Evolutionary conservation across 2,113 vertebrate species (phyloP).

Genomic region (Ramphastos sulfuratus): DNA sequence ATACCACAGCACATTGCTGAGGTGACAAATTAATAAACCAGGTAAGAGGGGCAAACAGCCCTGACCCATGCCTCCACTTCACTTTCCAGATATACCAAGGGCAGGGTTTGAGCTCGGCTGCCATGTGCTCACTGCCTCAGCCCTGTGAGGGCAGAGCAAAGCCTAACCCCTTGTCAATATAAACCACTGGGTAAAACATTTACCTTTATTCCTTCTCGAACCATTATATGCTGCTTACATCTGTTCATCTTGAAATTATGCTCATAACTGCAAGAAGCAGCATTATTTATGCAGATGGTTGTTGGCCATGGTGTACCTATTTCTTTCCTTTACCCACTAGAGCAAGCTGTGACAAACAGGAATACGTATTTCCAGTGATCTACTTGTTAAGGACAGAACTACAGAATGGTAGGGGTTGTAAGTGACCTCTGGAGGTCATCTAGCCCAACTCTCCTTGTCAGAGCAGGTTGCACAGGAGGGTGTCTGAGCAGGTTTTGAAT

Average conservation of each 20-base stretch:
- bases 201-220: background rate
- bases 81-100: background rate
- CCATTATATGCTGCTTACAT: background rate
- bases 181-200: background rate
- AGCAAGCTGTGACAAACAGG: background rate
- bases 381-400: background rate
- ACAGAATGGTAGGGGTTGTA: background rate
- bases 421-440: too few relatives aligned
- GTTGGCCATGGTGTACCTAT: background rate
- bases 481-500: too few relatives aligned
- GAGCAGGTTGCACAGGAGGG: too few relatives aligned
- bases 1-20: background rate
- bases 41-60: background rate
- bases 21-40: slow-evolving; percentile 36
- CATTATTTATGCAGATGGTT: background rate
- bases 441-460: too few relatives aligned
- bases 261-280: background rate
- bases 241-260: background rate
- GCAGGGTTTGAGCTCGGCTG: background rate
- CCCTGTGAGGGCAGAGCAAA: background rate
- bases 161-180: background rate
- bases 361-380: background rate
- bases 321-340: background rate
- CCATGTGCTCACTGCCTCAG: background rate
- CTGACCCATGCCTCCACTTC: background rate